Base-by-base conservation (phyloP, 2,113 vertebrate species). In the Tragelaphus buxtoni region DNA sequence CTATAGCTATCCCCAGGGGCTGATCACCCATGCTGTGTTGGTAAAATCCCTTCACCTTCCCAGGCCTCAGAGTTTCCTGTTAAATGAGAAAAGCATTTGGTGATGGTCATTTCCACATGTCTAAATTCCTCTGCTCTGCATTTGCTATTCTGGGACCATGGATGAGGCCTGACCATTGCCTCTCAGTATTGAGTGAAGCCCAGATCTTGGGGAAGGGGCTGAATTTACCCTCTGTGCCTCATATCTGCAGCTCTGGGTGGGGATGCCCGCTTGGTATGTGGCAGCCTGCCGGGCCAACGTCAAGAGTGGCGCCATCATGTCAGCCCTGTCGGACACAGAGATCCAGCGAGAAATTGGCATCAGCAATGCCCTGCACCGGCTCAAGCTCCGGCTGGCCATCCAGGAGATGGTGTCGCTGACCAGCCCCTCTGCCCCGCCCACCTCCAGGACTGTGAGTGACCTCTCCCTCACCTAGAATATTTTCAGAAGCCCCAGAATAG, bases 291-390 rank as follows among this genome's bases (percentile, higher is more conserved):
- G 99, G 51, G 99, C 99, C 98, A 99, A 99, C 2, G 99, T 99
- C 98, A 99, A 99, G 99, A 99, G 99, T 0, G 99, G 99, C 0
- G 99, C 99, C 98, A 99, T 99, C 98, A 99, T 99, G 99, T 99
- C 99, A 0, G 99, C 99, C 8, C 98, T 99, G 98, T 99, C 99
- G 0, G 99, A 99, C 99, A 99, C 99, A 0, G 99, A 99, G 98
- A 99, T 99, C 98, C 99, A 99, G 98, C 98, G 99, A 91, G 99
- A 99, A 98, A 99, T 99, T 0, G 99, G 99, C 98, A 99, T 99
- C 99, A 99, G 99, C 98, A 99, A 99, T 22, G 99, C 99, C 0
- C 99, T 99, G 97, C 99, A 99, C 95, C 98, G 99, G 60, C 99
- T 99, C 87, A 99, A 99, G 97, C 99, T 99, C 39, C 99, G 99